phyloP scores from a whole-genome alignment of 1,140 invertebrate species.

The Argopecten irradians region DNA sequence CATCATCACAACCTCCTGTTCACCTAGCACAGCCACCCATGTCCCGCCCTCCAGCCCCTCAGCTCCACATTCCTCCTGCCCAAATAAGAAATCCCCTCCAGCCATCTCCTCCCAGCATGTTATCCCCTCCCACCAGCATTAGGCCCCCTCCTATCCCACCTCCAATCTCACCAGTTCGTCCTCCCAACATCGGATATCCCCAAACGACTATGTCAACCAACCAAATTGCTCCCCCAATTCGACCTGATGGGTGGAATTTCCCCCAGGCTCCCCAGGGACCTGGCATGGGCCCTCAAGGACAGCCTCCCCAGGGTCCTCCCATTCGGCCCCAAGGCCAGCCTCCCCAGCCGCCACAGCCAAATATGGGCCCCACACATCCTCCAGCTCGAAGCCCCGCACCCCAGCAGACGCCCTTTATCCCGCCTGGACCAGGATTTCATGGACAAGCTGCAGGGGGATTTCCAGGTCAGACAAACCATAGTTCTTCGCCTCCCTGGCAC shows the following conservation, averaged over 20 bases:
- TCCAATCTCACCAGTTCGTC: background rate
- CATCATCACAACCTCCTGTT: background rate
- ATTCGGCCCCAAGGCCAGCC: background rate
- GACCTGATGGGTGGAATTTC: background rate
- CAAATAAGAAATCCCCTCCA: slow-evolving; percentile 33
- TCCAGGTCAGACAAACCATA: background rate
- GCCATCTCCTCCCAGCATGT: slow-evolving; percentile 12
- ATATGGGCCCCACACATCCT: background rate
- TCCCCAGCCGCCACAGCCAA: background rate
- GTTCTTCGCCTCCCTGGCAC: background rate
- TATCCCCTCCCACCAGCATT: slow-evolving; percentile 25
- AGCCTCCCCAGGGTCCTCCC: background rate
- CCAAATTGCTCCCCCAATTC: background rate
- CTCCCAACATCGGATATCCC: background rate
- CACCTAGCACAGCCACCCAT: background rate
- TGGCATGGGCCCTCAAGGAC: too few species aligned
- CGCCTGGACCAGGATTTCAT: background rate
- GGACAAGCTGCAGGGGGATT: background rate
- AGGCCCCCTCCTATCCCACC: background rate
- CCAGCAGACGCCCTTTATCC: background rate
- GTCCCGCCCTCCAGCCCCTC: background rate
- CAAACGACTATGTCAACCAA: background rate
- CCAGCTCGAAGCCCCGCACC: background rate
- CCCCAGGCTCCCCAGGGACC: background rate
- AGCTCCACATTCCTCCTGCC: slow-evolving; percentile 15